A percentile compares a stretch with the other conserved stretches of the same genome.
Conservation (phyloP, 2,113 vertebrate species). For the Xiphorhynchus elegans region DNA sequence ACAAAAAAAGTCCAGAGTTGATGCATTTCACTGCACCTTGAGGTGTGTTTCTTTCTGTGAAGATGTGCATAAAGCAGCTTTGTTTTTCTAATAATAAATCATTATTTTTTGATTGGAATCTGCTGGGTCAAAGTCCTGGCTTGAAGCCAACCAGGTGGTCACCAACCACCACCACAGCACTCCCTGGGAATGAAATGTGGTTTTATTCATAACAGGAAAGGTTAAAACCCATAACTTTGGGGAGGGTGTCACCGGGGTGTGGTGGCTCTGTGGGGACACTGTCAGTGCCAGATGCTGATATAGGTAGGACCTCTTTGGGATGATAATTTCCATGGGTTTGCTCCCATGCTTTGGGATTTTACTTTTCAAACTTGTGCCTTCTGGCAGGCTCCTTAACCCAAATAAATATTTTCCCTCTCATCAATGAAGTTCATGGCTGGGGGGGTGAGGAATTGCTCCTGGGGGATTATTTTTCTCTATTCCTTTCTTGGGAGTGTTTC, state of each 20-base stretch:
- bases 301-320: neutral
- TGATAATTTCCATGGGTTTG: neutral
- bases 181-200: neutral
- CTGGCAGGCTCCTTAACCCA: constrained; percentile 21
- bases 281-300: neutral
- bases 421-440: neutral
- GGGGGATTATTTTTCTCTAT: neutral
- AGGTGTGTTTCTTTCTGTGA: fast-evolving
- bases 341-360: constrained; percentile 1
- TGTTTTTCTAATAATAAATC: neutral
- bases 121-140: neutral
- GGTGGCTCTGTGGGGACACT: neutral
- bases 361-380: neutral
- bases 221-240: neutral
- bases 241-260: fast-evolving
- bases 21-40: fast-evolving
- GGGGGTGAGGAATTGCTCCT: neutral
- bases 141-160: neutral
- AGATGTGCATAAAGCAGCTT: fast-evolving
- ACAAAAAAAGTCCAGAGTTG: neutral
- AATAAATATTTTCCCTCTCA: neutral
- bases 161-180: fast-evolving
- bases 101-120: neutral
- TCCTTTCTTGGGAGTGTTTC: neutral
- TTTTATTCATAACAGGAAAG: neutral